phyloP scores from a whole-genome alignment of 2,113 vertebrate species.

The Polyodon spathula region DNA sequence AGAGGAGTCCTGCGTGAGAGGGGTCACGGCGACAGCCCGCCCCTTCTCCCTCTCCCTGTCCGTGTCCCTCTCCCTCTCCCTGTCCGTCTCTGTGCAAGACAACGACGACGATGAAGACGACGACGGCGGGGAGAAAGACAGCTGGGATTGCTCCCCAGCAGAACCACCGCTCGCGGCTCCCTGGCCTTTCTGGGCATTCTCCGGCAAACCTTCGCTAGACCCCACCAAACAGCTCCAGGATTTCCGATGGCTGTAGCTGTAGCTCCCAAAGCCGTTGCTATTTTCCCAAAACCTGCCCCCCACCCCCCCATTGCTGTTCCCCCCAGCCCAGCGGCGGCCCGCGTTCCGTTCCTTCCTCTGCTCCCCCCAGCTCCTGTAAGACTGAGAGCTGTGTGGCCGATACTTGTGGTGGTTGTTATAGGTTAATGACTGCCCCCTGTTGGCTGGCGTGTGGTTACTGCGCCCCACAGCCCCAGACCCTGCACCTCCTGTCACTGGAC shows the following conservation, averaged over 20 bases:
- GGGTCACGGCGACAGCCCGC: background rate
- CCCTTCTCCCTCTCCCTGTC: no score
- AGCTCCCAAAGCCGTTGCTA: no score
- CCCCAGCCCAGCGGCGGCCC: constrained; percentile 16
- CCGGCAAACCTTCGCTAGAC: no score
- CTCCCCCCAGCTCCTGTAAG: constrained; percentile 15
- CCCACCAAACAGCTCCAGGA: constrained; percentile 8
- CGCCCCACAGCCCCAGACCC: constrained; percentile 38
- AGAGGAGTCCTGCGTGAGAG: background rate
- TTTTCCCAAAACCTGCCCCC: no score
- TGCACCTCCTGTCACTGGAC: constrained; percentile 48
- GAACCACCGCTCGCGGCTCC: constrained; percentile 40
- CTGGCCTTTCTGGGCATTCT: constrained; percentile 16
- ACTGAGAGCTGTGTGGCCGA: constrained; percentile 18
- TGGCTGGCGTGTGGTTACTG: constrained; percentile 30
- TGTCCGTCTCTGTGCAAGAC: constrained; percentile 32
- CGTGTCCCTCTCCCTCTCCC: constrained; percentile 50
- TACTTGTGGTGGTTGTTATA: constrained; percentile 33
- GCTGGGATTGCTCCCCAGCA: constrained; percentile 38
- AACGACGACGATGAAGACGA: constrained; percentile 34
- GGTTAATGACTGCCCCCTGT: constrained; percentile 20
- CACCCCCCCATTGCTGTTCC: constrained; percentile 2
- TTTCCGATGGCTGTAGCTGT: background rate
- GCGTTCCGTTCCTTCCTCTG: constrained; percentile 13
- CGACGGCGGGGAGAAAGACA: constrained; percentile 21